Percentiles rank a stretch among this genome's conserved stretches.
Evolutionary conservation across 1,140 invertebrate genomes (phyloP).

Genomic region (Ceratina japonica): DNA sequence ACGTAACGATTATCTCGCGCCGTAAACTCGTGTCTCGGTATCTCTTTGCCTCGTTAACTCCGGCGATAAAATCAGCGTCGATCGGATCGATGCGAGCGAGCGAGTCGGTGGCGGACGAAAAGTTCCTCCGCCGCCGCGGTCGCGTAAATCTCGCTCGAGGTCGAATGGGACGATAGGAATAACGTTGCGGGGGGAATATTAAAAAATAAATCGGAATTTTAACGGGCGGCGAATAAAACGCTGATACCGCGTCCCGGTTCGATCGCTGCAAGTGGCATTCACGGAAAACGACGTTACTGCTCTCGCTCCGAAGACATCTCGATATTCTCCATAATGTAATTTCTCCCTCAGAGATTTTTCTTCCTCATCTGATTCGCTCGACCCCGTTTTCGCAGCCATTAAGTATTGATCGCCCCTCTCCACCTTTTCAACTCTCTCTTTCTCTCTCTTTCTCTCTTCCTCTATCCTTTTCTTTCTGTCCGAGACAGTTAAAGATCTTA

Average conservation of each 20-base stretch:
- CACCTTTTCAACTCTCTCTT: no score
- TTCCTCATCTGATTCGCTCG: constrained; percentile 36
- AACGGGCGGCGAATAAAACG: not conserved
- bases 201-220: constrained; percentile 6
- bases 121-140: not conserved
- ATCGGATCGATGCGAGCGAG: constrained; percentile 1
- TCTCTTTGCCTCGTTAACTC: not conserved
- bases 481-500: constrained; percentile 49
- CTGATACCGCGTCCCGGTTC: constrained; percentile 8
- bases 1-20: not conserved
- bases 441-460: not conserved
- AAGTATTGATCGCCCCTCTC: constrained; percentile 47
- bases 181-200: not conserved
- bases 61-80: not conserved
- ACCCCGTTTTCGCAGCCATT: constrained; percentile 21
- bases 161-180: not conserved
- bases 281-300: constrained; percentile 8
- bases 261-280: constrained; percentile 28
- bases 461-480: not conserved
- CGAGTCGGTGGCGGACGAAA: no score
- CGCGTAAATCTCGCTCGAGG: not conserved
- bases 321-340: constrained; percentile 49
- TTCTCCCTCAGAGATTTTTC: constrained; percentile 26
- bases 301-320: constrained; percentile 21
- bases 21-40: not conserved